Percentiles rank a stretch among this genome's conserved stretches.
Conservation (phyloP, 2,888 invertebrate genomes). For the Cosmorhoe ocellata region DNA sequence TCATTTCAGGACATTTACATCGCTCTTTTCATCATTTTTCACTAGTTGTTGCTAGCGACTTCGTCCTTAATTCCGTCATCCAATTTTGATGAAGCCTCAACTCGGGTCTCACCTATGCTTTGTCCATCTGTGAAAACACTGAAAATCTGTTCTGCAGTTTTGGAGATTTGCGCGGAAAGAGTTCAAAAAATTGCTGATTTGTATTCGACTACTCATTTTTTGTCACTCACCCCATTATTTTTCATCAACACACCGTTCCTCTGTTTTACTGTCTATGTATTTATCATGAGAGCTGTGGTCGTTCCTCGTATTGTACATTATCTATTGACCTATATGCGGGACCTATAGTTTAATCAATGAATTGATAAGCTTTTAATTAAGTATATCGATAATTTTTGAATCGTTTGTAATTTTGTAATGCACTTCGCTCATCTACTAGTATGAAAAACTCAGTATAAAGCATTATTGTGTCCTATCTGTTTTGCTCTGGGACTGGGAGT, state of each 20-base stretch:
- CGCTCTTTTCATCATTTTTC: conserved; percentile 13
- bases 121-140: no score
- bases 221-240: no score
- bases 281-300: conserved; percentile 3
- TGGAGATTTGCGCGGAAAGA: no score
- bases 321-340: conserved; percentile 34
- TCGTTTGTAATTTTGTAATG: conserved; percentile 5
- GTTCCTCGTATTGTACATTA: conserved; percentile 31
- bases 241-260: no score
- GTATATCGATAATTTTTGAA: conserved; percentile 12
- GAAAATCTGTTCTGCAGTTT: no score
- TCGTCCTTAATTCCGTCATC: no score
- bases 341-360: conserved; percentile 22
- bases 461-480: neutral
- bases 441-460: neutral
- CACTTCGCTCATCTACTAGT: neutral
- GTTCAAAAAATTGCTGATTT: no score
- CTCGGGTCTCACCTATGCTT: no score
- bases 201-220: no score
- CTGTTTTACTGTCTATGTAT: no score
- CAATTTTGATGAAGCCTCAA: no score
- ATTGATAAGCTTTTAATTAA: conserved; percentile 30
- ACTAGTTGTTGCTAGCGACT: no score
- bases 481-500: neutral
- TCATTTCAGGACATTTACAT: conserved; percentile 4